A percentile compares a stretch with the other conserved stretches of the same genome.
phyloP scores from a whole-genome alignment of 1,140 invertebrate species.

The Mesaphorura yosii region DNA sequence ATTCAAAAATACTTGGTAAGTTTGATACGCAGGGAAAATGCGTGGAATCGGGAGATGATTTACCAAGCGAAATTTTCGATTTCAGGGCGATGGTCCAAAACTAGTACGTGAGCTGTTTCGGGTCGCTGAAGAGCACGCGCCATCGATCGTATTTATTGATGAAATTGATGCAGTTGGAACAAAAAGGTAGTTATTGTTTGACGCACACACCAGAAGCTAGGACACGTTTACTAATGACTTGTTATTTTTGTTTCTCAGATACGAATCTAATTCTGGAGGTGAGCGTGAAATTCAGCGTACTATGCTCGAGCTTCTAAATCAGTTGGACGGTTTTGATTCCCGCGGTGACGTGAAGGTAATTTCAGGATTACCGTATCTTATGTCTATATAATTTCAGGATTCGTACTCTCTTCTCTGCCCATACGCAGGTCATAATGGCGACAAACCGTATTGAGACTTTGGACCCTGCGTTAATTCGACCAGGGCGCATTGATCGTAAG shows the following conservation, averaged over 20 bases:
- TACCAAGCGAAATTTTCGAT: not conserved
- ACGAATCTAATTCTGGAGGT: conserved; percentile 98
- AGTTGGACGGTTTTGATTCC: conserved; percentile 97
- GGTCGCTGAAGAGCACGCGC: conserved; percentile 98
- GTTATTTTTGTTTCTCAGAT: conserved; percentile 37
- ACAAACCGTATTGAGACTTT: conserved; percentile 99
- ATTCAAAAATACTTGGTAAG: conserved; percentile 95
- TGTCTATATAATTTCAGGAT: not conserved
- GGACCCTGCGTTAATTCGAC: conserved; percentile 95
- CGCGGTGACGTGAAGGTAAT: conserved; percentile 88
- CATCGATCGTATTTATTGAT: conserved; percentile 99
- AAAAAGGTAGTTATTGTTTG: conserved; percentile 54
- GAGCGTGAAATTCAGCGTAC: conserved; percentile 99
- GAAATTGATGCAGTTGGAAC: conserved; percentile 99
- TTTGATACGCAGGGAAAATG: conserved; percentile 13
- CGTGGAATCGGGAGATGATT: not conserved
- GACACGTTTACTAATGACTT: not conserved
- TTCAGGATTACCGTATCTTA: too few species aligned
- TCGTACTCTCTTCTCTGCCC: conserved; percentile 48
- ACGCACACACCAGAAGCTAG: not conserved
- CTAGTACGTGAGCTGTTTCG: conserved; percentile 93
- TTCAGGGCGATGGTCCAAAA: conserved; percentile 93
- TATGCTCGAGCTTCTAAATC: conserved; percentile 98
- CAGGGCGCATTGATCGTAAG: conserved; percentile 97
- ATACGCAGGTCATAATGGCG: too few species aligned